A percentile compares a stretch with the other conserved stretches of the same genome.
Conservation (phyloP, 2,888 invertebrate species). For the Agrochola circellaris region DNA sequence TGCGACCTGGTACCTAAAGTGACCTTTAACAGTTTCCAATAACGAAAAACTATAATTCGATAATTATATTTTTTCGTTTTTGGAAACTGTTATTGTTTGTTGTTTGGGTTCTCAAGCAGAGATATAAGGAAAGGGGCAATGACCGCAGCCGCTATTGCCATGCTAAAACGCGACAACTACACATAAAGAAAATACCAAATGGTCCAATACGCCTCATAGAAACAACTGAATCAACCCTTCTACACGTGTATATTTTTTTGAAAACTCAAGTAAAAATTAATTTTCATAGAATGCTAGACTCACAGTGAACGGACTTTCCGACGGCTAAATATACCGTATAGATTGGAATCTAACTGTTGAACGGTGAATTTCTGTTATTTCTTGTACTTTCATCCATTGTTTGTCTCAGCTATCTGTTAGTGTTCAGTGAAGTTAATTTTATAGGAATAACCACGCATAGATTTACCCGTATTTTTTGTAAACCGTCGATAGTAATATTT, state of each 20-base stretch:
- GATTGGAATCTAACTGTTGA: slow-evolving; percentile 28
- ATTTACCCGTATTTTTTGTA: too few relatives aligned
- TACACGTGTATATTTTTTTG: background rate
- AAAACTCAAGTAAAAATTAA: slow-evolving; percentile 14
- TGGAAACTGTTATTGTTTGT: too few relatives aligned
- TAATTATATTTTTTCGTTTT: too few relatives aligned
- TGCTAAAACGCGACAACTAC: background rate
- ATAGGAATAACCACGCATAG: background rate
- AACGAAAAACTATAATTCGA: too few relatives aligned
- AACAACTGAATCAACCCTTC: background rate
- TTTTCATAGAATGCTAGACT: slow-evolving; percentile 28
- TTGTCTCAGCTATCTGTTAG: background rate
- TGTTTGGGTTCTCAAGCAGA: background rate
- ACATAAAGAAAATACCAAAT: background rate
- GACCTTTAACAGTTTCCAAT: too few relatives aligned
- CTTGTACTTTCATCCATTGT: slow-evolving; percentile 22
- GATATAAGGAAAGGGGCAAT: background rate
- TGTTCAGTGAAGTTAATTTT: slow-evolving; percentile 15
- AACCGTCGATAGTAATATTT: background rate
- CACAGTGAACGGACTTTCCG: slow-evolving; percentile 10
- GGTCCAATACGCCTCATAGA: background rate
- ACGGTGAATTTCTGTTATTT: slow-evolving; percentile 23
- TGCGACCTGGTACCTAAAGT: too few relatives aligned
- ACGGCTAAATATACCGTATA: slow-evolving; percentile 1
- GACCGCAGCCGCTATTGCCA: background rate